Conservation (phyloP, 2,797 vertebrate genomes). For the Parotocinclus haroldoi region DNA sequence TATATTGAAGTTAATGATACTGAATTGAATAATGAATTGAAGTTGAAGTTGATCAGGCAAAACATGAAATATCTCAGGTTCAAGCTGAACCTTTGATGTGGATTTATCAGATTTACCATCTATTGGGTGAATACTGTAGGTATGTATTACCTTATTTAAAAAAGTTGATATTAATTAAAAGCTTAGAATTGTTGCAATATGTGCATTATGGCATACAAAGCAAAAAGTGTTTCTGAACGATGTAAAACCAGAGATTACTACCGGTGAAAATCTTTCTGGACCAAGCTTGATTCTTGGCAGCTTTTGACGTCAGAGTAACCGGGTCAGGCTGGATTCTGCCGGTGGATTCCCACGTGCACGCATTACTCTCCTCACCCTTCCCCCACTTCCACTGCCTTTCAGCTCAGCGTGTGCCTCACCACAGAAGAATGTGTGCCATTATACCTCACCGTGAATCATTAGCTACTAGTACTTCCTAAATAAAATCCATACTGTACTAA, state of each 20-base stretch:
- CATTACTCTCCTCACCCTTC: constrained; percentile 11
- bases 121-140: no score
- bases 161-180: no score
- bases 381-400: constrained; percentile 13
- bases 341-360: constrained; percentile 14
- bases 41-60: no score
- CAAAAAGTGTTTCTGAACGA: constrained; percentile 14
- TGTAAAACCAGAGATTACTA: neutral
- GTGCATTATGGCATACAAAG: neutral
- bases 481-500: neutral
- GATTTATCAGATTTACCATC: no score
- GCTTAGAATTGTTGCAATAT: no score
- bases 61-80: no score
- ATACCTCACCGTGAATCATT: neutral
- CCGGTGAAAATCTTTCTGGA: neutral
- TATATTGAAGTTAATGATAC: no score
- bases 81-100: no score
- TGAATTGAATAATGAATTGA: no score
- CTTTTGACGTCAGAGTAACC: constrained; percentile 33
- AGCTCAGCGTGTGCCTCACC: constrained; percentile 20
- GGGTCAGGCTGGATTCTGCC: constrained; percentile 22
- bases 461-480: neutral
- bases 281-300: constrained; percentile 14
- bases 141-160: no score
- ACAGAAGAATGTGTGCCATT: constrained; percentile 25